Evolutionary conservation across 2,888 invertebrate genomes (phyloP).

Genomic region (Meliscaeva auricollis): DNA sequence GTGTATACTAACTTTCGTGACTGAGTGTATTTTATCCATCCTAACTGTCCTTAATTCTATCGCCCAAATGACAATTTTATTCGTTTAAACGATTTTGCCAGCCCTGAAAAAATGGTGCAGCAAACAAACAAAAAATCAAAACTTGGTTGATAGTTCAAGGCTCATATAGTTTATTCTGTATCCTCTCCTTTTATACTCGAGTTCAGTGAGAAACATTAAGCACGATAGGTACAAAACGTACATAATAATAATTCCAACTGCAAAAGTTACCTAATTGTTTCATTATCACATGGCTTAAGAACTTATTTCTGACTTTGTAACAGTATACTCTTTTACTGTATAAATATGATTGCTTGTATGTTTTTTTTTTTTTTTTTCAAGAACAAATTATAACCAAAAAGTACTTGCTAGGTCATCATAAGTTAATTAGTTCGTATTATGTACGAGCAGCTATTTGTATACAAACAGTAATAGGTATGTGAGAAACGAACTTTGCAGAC

Average conservation of each 20-base stretch:
- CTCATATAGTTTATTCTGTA: background rate
- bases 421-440: slow-evolving; percentile 22
- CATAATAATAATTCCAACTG: background rate
- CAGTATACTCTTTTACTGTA: background rate
- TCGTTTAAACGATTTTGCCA: too few relatives aligned
- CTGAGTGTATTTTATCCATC: too few relatives aligned
- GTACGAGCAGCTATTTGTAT: too few relatives aligned
- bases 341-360: background rate
- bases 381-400: background rate
- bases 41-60: too few relatives aligned
- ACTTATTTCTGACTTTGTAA: background rate
- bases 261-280: slow-evolving; percentile 1
- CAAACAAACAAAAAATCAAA: background rate
- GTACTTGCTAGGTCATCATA: slow-evolving; percentile 11
- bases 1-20: too few relatives aligned
- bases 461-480: too few relatives aligned
- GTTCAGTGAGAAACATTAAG: background rate
- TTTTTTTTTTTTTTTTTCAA: background rate
- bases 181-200: background rate
- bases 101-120: too few relatives aligned
- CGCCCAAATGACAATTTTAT: too few relatives aligned
- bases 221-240: background rate
- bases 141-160: slow-evolving; percentile 11
- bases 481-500: too few relatives aligned
- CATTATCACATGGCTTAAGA: background rate